These are phyloP conservation scores for Aspidapion aeneum DNA, from an alignment of 2,888 invertebrate species.

Conservation along the genomic window DNA sequence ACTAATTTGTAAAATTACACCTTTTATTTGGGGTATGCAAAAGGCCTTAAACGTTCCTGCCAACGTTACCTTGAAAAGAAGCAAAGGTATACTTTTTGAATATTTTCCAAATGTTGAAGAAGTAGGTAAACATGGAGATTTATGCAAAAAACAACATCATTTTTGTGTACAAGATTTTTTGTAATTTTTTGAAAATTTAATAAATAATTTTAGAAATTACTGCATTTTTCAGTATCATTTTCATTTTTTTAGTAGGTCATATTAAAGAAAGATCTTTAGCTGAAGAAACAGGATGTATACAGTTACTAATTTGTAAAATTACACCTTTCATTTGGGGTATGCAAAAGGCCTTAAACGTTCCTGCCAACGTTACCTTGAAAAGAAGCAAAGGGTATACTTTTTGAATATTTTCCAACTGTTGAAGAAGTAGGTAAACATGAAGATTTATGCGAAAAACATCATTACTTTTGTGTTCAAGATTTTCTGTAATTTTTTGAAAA, in stretches of 20 bases:
- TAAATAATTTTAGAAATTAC: no score
- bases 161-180: slow-evolving; percentile 29
- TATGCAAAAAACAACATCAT: slow-evolving; percentile 60
- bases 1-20: slow-evolving; percentile 73
- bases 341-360: slow-evolving; percentile 60
- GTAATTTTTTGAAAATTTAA: no score
- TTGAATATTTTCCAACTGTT: slow-evolving; percentile 59
- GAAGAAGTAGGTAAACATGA: slow-evolving; percentile 59
- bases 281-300: slow-evolving; percentile 65
- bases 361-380: slow-evolving; percentile 30
- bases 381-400: slow-evolving; percentile 40
- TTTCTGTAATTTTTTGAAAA: slow-evolving; percentile 2
- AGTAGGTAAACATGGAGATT: slow-evolving; percentile 56
- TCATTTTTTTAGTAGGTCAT: slow-evolving; percentile 57
- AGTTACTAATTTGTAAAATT: slow-evolving; percentile 71
- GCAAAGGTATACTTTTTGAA: slow-evolving; percentile 50
- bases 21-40: slow-evolving; percentile 76
- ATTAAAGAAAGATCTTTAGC: slow-evolving; percentile 54
- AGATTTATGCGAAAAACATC: slow-evolving; percentile 60
- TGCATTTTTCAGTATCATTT: slow-evolving; percentile 60
- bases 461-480: slow-evolving; percentile 42
- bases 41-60: slow-evolving; percentile 56
- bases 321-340: slow-evolving; percentile 74
- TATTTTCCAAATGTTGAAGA: slow-evolving; percentile 61
- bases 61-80: slow-evolving; percentile 31